Evolutionary conservation across 2,113 vertebrate genomes (phyloP).

Genomic region (Ictalurus punctatus): DNA sequence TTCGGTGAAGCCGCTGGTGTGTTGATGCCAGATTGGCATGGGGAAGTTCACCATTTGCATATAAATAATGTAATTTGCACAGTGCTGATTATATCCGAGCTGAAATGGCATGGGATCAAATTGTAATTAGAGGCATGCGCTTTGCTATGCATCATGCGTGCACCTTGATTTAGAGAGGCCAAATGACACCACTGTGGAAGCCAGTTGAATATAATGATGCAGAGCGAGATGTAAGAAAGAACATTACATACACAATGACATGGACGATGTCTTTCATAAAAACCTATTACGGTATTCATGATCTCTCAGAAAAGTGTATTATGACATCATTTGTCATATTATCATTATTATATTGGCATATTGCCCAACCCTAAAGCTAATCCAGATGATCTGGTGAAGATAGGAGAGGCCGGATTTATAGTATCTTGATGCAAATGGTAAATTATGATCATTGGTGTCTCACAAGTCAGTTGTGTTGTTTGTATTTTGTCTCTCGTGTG

Average conservation of each 20-base stretch:
- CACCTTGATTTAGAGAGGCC: conserved; percentile 11
- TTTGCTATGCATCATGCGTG: conserved; percentile 7
- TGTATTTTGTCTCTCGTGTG: background rate
- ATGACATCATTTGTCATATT: background rate
- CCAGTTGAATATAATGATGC: background rate
- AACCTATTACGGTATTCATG: background rate
- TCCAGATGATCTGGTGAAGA: background rate
- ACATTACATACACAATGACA: background rate
- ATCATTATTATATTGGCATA: background rate
- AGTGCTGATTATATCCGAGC: conserved; percentile 35
- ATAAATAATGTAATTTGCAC: conserved; percentile 47
- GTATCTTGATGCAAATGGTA: background rate
- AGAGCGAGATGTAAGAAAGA: background rate
- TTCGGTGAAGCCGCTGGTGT: no score
- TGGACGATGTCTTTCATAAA: background rate
- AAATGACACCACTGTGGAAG: background rate
- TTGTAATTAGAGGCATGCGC: conserved; percentile 38
- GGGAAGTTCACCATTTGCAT: conserved; percentile 46
- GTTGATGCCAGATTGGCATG: background rate
- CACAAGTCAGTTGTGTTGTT: background rate
- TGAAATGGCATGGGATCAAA: conserved; percentile 42
- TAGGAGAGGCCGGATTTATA: background rate
- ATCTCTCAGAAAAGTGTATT: background rate
- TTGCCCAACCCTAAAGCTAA: background rate
- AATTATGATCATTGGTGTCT: background rate